A percentile compares a stretch with the other conserved stretches of the same genome.
Evolutionary conservation across 2,797 vertebrate genomes (phyloP).

Genomic region (Trematomus bernacchii): DNA sequence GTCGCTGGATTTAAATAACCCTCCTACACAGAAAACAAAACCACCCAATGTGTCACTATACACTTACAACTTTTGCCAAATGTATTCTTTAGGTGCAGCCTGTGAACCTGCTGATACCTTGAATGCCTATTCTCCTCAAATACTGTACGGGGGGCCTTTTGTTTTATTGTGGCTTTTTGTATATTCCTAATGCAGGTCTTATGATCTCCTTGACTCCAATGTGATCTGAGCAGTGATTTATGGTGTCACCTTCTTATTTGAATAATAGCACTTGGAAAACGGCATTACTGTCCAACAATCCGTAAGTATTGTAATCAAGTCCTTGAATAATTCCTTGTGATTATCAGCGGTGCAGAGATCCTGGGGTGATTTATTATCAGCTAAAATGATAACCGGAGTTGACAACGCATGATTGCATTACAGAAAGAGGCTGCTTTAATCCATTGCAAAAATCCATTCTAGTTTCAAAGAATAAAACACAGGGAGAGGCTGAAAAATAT

Average conservation of each 20-base stretch:
- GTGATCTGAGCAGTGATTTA: constrained; percentile 62
- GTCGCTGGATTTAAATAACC: background rate
- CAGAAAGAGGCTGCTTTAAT: constrained; percentile 17
- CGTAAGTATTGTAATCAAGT: constrained; percentile 68
- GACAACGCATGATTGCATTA: constrained; percentile 52
- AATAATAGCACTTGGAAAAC: constrained; percentile 64
- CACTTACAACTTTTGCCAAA: background rate
- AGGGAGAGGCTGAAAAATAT: background rate
- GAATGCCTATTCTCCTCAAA: background rate
- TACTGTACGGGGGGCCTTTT: background rate
- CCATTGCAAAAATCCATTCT: background rate
- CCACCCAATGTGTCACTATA: background rate
- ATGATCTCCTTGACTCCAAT: constrained; percentile 31
- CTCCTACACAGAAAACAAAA: background rate
- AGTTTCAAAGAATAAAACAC: constrained; percentile 5
- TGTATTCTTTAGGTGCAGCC: background rate
- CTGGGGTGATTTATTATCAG: constrained; percentile 66
- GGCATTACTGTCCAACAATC: constrained; percentile 43
- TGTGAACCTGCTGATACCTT: background rate
- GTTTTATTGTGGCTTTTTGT: background rate
- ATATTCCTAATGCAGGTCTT: constrained; percentile 20
- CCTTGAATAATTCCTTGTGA: constrained; percentile 73
- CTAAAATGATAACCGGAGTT: constrained; percentile 54
- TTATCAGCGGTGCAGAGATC: constrained; percentile 62
- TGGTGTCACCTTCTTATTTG: constrained; percentile 61